These are phyloP conservation scores for Schizaphis graminum DNA, from an alignment of 2,888 invertebrate species.

Conservation along the genomic window DNA sequence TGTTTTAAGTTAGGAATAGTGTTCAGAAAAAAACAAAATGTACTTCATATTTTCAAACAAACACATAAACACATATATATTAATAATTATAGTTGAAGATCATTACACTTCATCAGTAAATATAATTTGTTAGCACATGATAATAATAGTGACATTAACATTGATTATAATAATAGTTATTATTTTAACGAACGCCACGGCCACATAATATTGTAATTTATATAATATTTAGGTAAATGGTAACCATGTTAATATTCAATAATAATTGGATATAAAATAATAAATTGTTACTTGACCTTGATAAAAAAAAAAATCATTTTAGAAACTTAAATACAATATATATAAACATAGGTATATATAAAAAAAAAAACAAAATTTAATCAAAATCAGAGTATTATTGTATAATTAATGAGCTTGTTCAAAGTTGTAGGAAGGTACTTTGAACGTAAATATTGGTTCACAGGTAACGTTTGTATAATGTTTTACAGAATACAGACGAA, in stretches of 20 bases:
- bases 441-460: not conserved
- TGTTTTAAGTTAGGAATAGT: not conserved
- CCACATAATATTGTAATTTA: not conserved
- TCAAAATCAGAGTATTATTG: not conserved
- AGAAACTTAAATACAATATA: not conserved
- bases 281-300: not conserved
- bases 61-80: not conserved
- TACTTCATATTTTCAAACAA: not conserved
- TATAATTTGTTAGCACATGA: not conserved
- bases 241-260: not conserved
- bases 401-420: not conserved
- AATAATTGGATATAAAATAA: not conserved
- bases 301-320: not conserved
- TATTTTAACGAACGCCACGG: not conserved
- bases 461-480: not conserved
- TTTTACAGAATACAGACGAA: not conserved
- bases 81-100: not conserved
- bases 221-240: not conserved
- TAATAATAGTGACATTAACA: not conserved
- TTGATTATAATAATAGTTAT: not conserved
- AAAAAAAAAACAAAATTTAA: not conserved
- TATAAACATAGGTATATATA: no score
- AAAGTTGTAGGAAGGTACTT: not conserved
- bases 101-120: not conserved
- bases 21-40: not conserved